Evolutionary conservation across 2,113 vertebrate species (phyloP), one percentile per base, ranked within the genome.

Genomic region (Antechinus flavipes): DNA sequence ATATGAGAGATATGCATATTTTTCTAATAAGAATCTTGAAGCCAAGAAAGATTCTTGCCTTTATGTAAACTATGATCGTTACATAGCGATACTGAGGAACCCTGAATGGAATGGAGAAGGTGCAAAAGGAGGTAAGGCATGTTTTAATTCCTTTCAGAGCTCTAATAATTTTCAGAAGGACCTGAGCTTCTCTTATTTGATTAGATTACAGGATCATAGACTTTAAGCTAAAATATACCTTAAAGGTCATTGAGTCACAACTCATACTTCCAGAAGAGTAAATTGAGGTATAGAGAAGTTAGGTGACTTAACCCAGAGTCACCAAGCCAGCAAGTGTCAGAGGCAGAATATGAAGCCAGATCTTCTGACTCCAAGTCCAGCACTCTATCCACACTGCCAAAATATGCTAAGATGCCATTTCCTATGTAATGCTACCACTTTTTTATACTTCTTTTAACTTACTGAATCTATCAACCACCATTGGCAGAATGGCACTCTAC

Each of bases 21-120:
- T 98, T 94, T 97, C 98, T 54, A 96, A 93, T 2, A 96, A 96
- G 27, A 97, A 97, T 97, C 89, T 98, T 97, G 49, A 98, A 46
- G 97, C 96, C 8, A 94, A 97, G 54, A 94, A 92, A 0, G 9
- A 96, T 54, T 96, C 98, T 92, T 98, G 98, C 30, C 92, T 99
- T 95, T 98, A 98, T 42, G 47, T 10, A 96, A 98, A 93, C 97
- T 98, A 98, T 94, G 94, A 76, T 24, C 92, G 92, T 92, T 98
- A 97, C 93, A 9, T 98, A 61, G 95, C 97, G 94, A 98, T 98
- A 50, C 98, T 98, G 98, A 98, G 94, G 9, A 98, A 98, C 76
- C 94, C 95, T 0, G 97, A 97, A 93, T 99, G 98, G 98, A 96
- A 98, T 2, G 98, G 97, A 19, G 94, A 97, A 0, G 97, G 92